Evolutionary conservation across 2,888 invertebrate species (phyloP).

Genomic region (Cheilosia urbana): DNA sequence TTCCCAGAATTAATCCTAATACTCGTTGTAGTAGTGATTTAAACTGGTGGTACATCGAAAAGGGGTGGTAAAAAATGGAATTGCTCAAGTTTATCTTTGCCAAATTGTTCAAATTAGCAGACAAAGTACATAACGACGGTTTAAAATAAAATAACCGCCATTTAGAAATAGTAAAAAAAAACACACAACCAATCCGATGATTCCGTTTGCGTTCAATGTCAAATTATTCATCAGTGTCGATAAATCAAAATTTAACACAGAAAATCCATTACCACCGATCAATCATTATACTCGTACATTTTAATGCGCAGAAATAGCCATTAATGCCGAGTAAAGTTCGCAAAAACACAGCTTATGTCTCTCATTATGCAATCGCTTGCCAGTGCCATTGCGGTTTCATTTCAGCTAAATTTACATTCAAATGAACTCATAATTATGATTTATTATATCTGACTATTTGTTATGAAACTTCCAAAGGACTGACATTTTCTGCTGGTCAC

Average conservation of each 20-base stretch:
- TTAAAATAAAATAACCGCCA: too few relatives aligned
- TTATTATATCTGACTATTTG: conserved; percentile 6
- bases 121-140: too few relatives aligned
- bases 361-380: neutral
- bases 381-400: neutral
- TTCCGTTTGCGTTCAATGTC: neutral
- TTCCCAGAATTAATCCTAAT: too few relatives aligned
- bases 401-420: conserved; percentile 14
- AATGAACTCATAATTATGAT: conserved; percentile 15
- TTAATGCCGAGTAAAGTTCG: neutral
- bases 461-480: neutral
- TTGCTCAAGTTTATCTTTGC: too few relatives aligned
- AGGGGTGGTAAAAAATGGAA: too few relatives aligned
- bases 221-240: neutral
- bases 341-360: neutral
- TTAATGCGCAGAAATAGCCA: neutral
- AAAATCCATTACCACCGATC: conserved; percentile 11
- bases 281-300: neutral
- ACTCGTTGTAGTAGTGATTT: too few relatives aligned
- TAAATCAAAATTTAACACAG: neutral
- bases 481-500: neutral
- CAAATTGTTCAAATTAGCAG: too few relatives aligned
- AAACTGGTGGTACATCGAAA: too few relatives aligned
- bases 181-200: neutral
- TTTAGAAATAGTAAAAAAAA: neutral